Conservation (phyloP, 2,113 vertebrate species). For the Barnardius zonarius region DNA sequence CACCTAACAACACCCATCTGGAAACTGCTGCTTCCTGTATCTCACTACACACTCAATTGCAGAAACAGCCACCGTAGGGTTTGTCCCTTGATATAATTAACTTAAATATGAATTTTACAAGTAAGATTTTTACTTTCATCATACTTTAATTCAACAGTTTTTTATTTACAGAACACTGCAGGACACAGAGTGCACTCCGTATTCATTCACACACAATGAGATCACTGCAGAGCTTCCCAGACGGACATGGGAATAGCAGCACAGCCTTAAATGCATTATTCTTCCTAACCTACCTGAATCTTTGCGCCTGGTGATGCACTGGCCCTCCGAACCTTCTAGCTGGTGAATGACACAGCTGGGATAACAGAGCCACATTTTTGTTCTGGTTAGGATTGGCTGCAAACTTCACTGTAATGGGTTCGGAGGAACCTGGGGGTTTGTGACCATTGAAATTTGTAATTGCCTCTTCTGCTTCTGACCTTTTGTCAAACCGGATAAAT, state of each 20-base stretch:
- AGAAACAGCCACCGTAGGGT: not conserved
- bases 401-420: slow-evolving; percentile 96
- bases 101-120: not conserved
- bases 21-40: not conserved
- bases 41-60: not conserved
- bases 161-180: slow-evolving; percentile 11
- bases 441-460: slow-evolving; percentile 96
- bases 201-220: slow-evolving; percentile 5
- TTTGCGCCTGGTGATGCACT: slow-evolving; percentile 95
- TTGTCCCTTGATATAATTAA: not conserved
- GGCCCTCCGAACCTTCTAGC: slow-evolving; percentile 93
- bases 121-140: not conserved
- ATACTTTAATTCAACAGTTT: slow-evolving; percentile 12
- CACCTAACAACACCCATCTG: not conserved
- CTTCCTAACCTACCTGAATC: slow-evolving; percentile 88
- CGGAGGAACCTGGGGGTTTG: slow-evolving; percentile 89
- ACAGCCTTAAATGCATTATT: slow-evolving; percentile 16
- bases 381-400: slow-evolving; percentile 97
- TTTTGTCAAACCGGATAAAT: slow-evolving; percentile 96
- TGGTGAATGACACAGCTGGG: slow-evolving; percentile 94
- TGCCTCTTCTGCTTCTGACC: slow-evolving; percentile 94
- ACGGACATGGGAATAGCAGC: not conserved
- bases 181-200: not conserved
- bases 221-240: not conserved
- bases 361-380: slow-evolving; percentile 93